These are phyloP conservation scores for Trachelipus rathkii DNA, from an alignment of 1,140 invertebrate genomes.

Conservation along the genomic window DNA sequence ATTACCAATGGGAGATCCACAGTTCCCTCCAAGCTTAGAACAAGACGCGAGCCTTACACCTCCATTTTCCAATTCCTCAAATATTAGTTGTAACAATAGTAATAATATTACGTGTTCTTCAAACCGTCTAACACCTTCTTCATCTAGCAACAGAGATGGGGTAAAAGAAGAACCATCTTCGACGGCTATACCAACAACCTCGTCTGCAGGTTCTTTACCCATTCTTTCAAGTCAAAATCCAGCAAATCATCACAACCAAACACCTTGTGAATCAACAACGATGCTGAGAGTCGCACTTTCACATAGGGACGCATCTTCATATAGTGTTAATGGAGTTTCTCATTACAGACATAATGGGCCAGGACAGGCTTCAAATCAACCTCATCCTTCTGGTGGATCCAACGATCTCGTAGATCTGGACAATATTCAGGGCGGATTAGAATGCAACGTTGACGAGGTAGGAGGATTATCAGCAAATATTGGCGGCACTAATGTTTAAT, in stretches of 20 bases:
- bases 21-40: background rate
- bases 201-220: background rate
- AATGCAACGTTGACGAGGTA: constrained; percentile 3
- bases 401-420: background rate
- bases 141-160: background rate
- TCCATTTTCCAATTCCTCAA: background rate
- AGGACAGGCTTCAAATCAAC: background rate
- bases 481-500: too few relatives aligned
- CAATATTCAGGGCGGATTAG: background rate
- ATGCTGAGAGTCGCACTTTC: background rate
- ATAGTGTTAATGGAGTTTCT: background rate
- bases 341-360: background rate
- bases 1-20: background rate
- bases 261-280: background rate
- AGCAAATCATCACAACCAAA: background rate
- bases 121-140: background rate
- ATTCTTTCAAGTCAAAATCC: background rate
- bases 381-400: background rate
- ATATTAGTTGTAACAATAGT: too few relatives aligned
- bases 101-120: too few relatives aligned
- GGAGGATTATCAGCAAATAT: background rate
- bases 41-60: background rate
- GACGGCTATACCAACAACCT: background rate
- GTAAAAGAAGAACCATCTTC: background rate
- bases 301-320: background rate